These are phyloP conservation scores for Herpetotheres cachinnans DNA, from an alignment of 2,113 vertebrate genomes.

Conservation along the genomic window DNA sequence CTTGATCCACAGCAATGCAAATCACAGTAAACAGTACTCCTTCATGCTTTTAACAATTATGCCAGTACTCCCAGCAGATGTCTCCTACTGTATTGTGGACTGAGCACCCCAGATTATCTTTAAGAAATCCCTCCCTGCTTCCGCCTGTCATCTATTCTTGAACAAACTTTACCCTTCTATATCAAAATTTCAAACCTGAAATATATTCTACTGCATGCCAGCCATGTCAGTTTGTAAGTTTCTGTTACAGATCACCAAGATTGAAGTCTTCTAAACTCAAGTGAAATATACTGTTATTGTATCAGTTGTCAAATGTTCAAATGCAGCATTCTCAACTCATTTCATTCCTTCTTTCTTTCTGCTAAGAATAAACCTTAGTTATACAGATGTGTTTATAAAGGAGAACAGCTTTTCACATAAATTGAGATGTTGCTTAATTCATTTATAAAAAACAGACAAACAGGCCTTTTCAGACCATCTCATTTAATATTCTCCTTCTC, in stretches of 20 bases:
- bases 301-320: neutral
- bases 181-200: neutral
- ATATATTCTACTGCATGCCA: neutral
- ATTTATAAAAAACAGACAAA: neutral
- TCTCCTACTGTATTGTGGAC: neutral
- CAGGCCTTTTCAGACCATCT: neutral
- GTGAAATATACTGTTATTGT: neutral
- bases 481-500: neutral
- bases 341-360: neutral
- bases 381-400: neutral
- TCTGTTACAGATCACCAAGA: neutral
- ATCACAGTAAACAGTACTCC: neutral
- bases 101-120: neutral
- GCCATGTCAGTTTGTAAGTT: neutral
- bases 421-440: neutral
- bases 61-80: neutral
- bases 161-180: neutral
- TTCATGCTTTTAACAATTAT: neutral
- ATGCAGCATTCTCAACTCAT: neutral
- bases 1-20: neutral
- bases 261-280: neutral
- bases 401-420: neutral
- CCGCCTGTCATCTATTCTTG: neutral
- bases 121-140: neutral
- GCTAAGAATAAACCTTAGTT: neutral